Evolutionary conservation across 30 jellyfish, hydroid and myxozoan species (phyloP).

Genomic region (Cassiopea xamachana): DNA sequence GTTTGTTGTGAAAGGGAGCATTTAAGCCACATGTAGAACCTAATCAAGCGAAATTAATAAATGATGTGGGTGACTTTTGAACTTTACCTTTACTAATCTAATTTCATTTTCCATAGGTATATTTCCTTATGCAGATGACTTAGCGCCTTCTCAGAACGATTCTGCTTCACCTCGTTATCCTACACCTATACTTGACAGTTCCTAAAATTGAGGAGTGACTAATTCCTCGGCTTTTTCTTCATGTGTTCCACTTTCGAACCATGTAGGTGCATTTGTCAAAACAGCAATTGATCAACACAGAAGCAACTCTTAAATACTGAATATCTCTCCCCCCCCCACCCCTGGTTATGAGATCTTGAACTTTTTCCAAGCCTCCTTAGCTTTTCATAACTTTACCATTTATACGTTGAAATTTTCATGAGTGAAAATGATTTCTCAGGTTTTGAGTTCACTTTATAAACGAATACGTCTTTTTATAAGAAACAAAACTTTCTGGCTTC

Average conservation of each 20-base stretch:
- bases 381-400: too few species aligned
- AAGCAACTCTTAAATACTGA: neutral
- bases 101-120: neutral
- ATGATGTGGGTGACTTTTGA: neutral
- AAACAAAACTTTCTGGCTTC: too few species aligned
- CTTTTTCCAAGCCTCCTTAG: neutral
- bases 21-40: neutral
- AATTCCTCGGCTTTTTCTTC: too few species aligned
- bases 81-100: neutral
- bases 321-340: neutral
- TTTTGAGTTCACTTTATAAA: too few species aligned
- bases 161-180: neutral
- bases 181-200: too few species aligned
- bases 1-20: neutral
- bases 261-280: too few species aligned
- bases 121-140: neutral
- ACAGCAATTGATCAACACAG: neutral
- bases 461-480: too few species aligned
- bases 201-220: too few species aligned
- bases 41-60: neutral
- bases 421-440: too few species aligned
- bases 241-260: too few species aligned
- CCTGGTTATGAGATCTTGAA: neutral
- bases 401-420: too few species aligned
- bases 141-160: neutral